Conservation (phyloP, 2,888 invertebrate species). For the Lutraria lutraria region DNA sequence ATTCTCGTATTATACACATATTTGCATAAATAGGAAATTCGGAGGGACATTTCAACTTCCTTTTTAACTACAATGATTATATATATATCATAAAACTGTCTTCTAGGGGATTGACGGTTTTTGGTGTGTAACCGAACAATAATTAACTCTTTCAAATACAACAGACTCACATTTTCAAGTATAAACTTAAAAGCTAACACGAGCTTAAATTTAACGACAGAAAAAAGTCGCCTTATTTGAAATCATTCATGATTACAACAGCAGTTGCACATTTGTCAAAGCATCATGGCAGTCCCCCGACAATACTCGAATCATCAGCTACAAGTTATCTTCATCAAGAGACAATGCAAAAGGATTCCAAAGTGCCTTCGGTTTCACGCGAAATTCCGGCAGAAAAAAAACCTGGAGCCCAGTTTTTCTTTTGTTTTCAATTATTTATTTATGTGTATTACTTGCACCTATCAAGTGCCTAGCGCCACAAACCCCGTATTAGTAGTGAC, state of each 20-base stretch:
- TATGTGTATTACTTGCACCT: slow-evolving; percentile 20
- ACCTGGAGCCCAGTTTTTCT: neutral
- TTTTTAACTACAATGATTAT: neutral
- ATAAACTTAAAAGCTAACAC: neutral
- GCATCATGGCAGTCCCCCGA: neutral
- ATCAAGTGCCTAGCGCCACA: neutral
- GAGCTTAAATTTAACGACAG: neutral
- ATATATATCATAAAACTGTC: neutral
- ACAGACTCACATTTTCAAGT: neutral
- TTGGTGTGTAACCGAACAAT: neutral
- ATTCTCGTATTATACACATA: slow-evolving; percentile 2
- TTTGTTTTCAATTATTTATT: slow-evolving; percentile 22
- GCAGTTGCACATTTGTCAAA: slow-evolving; percentile 9
- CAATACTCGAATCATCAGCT: neutral
- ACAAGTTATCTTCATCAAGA: slow-evolving; percentile 3
- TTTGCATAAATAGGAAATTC: slow-evolving; percentile 14
- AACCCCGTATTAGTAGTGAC: neutral
- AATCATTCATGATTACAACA: neutral
- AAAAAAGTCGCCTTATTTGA: neutral
- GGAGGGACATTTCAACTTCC: neutral
- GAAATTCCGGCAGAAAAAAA: neutral
- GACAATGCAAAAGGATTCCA: neutral
- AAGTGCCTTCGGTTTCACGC: neutral
- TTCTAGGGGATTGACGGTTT: neutral
- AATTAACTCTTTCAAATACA: neutral